phyloP scores from a whole-genome alignment of 2,888 invertebrate species.

The Leptopilina drosophilae region DNA sequence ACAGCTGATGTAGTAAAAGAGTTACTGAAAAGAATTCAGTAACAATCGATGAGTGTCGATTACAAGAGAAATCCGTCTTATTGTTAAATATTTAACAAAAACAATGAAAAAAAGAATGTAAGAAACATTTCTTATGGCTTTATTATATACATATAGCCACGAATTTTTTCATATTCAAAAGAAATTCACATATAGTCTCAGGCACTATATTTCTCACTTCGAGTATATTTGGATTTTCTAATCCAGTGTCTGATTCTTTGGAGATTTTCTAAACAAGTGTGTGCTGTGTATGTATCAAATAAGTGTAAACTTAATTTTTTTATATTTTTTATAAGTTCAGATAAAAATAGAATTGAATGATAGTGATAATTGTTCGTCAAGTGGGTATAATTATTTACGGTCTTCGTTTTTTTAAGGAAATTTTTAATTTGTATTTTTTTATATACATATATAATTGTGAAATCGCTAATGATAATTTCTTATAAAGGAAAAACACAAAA shows the following conservation, averaged over 20 bases:
- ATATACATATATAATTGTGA: background rate
- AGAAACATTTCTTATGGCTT: slow-evolving; percentile 11
- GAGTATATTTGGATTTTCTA: background rate
- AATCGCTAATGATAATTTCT: slow-evolving; percentile 30
- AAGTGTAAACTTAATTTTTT: slow-evolving; percentile 17
- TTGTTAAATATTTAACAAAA: slow-evolving; percentile 21
- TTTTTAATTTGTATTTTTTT: slow-evolving; percentile 20
- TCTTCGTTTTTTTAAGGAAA: slow-evolving; percentile 43
- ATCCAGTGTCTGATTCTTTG: slow-evolving; percentile 8
- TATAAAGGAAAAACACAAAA: background rate
- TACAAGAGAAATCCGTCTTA: slow-evolving; percentile 1
- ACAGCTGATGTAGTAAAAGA: slow-evolving; percentile 69
- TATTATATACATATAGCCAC: slow-evolving; percentile 5
- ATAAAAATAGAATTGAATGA: slow-evolving; percentile 41
- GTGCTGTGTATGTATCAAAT: slow-evolving; percentile 33
- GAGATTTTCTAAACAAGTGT: slow-evolving; percentile 35
- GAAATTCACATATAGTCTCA: slow-evolving; percentile 18
- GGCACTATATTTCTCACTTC: slow-evolving; percentile 5
- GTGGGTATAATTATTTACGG: slow-evolving; percentile 44
- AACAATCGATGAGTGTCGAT: slow-evolving; percentile 37
- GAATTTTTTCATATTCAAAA: background rate
- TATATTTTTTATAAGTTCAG: slow-evolving; percentile 43
- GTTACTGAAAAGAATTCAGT: slow-evolving; percentile 38
- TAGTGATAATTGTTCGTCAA: slow-evolving; percentile 35
- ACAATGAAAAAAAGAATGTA: slow-evolving; percentile 9